phyloP scores from a whole-genome alignment of 2,797 vertebrate genomes.

The Acipenser transmontanus region DNA sequence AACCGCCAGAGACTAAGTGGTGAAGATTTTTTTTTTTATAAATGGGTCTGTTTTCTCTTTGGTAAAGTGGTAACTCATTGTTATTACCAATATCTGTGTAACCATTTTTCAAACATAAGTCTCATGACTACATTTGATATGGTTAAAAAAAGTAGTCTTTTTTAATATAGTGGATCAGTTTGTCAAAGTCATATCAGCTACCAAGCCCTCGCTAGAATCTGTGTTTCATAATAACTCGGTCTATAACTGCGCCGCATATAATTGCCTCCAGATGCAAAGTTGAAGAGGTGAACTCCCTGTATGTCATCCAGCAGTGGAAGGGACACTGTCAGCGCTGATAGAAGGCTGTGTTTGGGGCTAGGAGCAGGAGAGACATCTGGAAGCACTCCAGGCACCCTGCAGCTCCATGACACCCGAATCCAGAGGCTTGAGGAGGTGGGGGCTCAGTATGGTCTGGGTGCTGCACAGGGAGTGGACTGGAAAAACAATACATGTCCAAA shows the following conservation, averaged over 20 bases:
- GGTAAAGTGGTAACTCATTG: no score
- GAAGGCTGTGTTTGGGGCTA: slow-evolving; percentile 47
- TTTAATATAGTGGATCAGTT: no score
- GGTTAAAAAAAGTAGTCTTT: no score
- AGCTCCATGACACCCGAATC: slow-evolving; percentile 66
- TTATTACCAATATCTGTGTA: neutral
- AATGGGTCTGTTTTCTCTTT: no score
- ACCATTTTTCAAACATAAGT: no score
- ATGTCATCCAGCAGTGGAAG: slow-evolving; percentile 57
- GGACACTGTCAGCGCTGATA: slow-evolving; percentile 67
- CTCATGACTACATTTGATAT: no score
- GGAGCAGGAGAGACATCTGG: slow-evolving; percentile 62
- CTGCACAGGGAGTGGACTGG: no score
- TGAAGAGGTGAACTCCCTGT: slow-evolving; percentile 47
- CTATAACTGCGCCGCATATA: slow-evolving; percentile 66
- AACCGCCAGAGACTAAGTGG: no score
- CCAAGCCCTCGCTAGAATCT: neutral
- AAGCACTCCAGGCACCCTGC: slow-evolving; percentile 65
- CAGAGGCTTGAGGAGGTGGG: slow-evolving; percentile 13
- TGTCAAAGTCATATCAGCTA: neutral
- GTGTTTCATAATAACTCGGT: neutral
- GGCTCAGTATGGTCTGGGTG: no score
- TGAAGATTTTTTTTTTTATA: no score
- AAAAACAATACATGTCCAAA: no score
- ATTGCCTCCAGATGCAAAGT: slow-evolving; percentile 70